Evolutionary conservation across 2,797 vertebrate species (phyloP).

Genomic region (Iguana delicatissima): DNA sequence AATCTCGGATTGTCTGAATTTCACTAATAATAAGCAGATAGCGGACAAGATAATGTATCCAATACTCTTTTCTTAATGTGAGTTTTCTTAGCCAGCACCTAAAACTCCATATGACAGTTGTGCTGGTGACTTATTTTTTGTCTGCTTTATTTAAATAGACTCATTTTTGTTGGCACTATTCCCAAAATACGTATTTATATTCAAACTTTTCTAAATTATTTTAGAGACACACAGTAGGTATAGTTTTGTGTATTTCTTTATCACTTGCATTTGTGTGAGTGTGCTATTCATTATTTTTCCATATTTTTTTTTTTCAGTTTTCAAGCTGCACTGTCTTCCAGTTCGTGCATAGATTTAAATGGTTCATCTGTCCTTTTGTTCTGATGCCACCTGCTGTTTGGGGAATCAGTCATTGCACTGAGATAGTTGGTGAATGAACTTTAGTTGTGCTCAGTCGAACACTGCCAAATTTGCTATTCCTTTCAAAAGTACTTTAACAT

Average conservation of each 20-base stretch:
- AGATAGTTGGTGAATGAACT: background rate
- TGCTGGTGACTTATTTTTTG: background rate
- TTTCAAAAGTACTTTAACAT: background rate
- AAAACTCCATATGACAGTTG: background rate
- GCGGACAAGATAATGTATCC: background rate
- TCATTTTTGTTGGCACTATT: too few relatives aligned
- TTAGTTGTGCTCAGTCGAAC: background rate
- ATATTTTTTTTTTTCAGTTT: background rate
- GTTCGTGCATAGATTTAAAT: too few relatives aligned
- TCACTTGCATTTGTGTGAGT: background rate
- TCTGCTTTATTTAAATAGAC: too few relatives aligned
- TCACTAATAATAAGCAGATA: background rate
- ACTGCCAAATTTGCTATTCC: background rate
- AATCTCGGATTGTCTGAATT: background rate
- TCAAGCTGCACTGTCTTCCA: background rate
- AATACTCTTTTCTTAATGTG: background rate
- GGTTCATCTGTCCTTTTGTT: background rate
- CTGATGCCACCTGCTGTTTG: background rate
- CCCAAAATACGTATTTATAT: too few relatives aligned
- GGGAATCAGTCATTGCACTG: background rate
- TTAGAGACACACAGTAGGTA: too few relatives aligned
- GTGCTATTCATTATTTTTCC: background rate
- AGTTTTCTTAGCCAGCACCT: background rate
- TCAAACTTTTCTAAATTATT: too few relatives aligned
- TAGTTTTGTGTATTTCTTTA: background rate